Percentiles rank a stretch among this genome's conserved stretches.
phyloP scores from a whole-genome alignment of 2,797 vertebrate species.

The Danio tinwini region DNA sequence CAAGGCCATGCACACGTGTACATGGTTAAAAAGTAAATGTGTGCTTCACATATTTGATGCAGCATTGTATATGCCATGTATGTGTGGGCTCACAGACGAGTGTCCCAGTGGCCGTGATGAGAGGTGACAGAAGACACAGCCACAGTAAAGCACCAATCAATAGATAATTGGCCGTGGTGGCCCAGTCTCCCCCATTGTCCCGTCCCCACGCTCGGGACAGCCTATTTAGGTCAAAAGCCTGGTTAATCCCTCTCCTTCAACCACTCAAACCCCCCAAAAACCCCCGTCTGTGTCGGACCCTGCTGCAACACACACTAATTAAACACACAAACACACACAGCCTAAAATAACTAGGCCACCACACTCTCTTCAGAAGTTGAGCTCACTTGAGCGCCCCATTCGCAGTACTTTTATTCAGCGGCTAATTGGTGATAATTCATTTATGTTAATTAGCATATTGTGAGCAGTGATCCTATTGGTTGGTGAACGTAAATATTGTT shows the following conservation, averaged over 20 bases:
- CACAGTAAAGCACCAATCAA: constrained; percentile 87
- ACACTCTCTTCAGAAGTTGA: constrained; percentile 65
- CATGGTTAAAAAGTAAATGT: not conserved
- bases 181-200: constrained; percentile 70
- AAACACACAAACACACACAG: constrained; percentile 72
- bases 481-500: constrained; percentile 77
- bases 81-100: constrained; percentile 22
- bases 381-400: constrained; percentile 71
- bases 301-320: constrained; percentile 82
- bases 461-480: constrained; percentile 75
- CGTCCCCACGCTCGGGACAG: constrained; percentile 79
- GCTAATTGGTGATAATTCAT: constrained; percentile 80
- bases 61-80: constrained; percentile 12
- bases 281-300: constrained; percentile 71
- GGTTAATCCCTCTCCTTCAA: constrained; percentile 73
- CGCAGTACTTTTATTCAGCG: constrained; percentile 69
- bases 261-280: constrained; percentile 61
- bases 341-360: constrained; percentile 61
- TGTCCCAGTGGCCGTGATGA: constrained; percentile 67
- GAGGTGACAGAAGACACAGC: constrained; percentile 82
- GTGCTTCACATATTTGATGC: not conserved
- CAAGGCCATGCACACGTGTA: constrained; percentile 8
- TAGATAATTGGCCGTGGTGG: constrained; percentile 82
- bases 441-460: constrained; percentile 77
- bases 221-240: constrained; percentile 91